phyloP scores from a whole-genome alignment of 2,113 vertebrate genomes.

The Carollia perspicillata region DNA sequence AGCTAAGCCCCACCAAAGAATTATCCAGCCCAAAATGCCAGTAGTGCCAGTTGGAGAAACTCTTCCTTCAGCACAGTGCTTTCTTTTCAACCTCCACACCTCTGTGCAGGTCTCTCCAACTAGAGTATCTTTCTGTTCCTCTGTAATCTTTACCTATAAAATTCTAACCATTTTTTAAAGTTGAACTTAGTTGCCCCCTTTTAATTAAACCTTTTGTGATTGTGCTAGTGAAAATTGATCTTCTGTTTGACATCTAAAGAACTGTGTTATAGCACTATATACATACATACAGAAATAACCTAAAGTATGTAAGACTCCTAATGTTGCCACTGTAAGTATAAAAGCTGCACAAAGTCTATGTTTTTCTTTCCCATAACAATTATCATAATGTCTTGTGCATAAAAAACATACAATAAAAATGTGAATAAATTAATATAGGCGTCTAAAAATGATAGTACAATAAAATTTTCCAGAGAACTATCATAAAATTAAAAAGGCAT shows the following conservation, averaged over 20 bases:
- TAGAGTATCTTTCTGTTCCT: not conserved
- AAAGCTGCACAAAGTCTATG: not conserved
- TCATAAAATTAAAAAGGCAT: not conserved
- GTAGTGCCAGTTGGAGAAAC: not conserved
- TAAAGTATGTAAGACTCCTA: not conserved
- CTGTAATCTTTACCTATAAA: not conserved
- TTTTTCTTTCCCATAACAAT: not conserved
- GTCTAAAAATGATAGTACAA: not conserved
- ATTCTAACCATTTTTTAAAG: not conserved
- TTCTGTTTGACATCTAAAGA: not conserved
- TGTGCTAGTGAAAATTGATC: constrained; percentile 6
- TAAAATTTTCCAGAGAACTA: not conserved
- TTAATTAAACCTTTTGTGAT: not conserved
- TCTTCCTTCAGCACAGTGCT: not conserved
- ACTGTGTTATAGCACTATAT: not conserved
- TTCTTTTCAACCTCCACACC: not conserved
- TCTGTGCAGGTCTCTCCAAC: not conserved
- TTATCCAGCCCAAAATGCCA: not conserved
- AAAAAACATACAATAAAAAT: not conserved
- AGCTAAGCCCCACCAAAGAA: not conserved
- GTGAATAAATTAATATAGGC: not conserved
- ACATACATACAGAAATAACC: not conserved
- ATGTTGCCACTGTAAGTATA: not conserved
- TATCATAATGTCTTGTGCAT: not conserved
- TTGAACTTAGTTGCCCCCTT: not conserved